phyloP scores from a whole-genome alignment of 2,797 vertebrate genomes.

The Trachops cirrhosus region DNA sequence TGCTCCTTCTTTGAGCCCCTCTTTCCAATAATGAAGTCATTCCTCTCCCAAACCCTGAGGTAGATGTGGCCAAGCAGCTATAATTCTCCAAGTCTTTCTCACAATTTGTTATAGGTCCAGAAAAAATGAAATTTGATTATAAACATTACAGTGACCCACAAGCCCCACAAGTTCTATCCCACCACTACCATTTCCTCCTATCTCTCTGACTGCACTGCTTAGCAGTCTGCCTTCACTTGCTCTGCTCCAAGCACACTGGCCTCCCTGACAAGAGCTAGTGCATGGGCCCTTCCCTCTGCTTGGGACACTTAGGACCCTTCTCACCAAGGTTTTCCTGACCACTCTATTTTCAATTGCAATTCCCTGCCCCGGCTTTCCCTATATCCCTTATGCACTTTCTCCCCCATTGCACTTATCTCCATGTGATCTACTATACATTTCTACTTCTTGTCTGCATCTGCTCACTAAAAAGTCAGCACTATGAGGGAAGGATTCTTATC shows the following conservation, averaged over 20 bases:
- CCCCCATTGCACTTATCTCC: neutral
- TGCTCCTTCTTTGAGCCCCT: neutral
- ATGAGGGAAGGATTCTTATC: neutral
- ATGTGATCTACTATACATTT: neutral
- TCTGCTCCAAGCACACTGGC: neutral
- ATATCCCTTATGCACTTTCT: neutral
- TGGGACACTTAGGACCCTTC: neutral
- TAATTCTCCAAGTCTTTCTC: slow-evolving; percentile 14
- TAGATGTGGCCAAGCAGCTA: neutral
- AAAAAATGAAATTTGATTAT: neutral
- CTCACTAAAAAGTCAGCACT: neutral
- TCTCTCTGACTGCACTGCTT: neutral
- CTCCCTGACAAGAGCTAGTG: neutral
- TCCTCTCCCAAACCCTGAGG: neutral
- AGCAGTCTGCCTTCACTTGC: neutral
- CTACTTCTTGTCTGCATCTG: neutral
- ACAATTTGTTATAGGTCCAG: neutral
- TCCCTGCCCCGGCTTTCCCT: neutral
- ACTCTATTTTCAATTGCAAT: neutral
- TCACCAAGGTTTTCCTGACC: neutral
- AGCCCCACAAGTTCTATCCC: neutral
- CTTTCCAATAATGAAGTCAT: neutral
- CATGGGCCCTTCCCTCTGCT: neutral
- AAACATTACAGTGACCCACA: neutral
- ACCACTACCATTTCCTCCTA: neutral